Conservation (phyloP, 2,888 invertebrate species). For the Amphipoea oculea region DNA sequence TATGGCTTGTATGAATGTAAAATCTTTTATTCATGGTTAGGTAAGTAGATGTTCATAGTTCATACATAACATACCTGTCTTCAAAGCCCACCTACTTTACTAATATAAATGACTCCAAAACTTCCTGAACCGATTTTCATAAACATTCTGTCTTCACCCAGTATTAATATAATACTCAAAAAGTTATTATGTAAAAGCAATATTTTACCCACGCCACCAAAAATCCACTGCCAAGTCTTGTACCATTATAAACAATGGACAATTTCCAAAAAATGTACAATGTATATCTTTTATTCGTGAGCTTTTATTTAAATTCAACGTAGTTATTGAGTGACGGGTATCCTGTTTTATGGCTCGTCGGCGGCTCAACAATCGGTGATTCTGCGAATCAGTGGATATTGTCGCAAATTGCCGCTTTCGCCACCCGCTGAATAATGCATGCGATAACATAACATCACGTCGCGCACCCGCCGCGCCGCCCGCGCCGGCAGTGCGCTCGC, state of each 20-base stretch:
- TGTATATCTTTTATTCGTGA: slow-evolving; percentile 64
- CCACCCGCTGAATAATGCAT: slow-evolving; percentile 90
- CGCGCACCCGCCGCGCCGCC: slow-evolving; percentile 74
- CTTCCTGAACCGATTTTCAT: slow-evolving; percentile 34
- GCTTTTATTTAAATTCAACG: slow-evolving; percentile 86
- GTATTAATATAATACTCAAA: slow-evolving; percentile 36
- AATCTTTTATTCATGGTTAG: slow-evolving; percentile 26
- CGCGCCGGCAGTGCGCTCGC: slow-evolving; percentile 63
- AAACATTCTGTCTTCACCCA: slow-evolving; percentile 47
- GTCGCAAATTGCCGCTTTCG: slow-evolving; percentile 91
- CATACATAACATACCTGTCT: slow-evolving; percentile 34
- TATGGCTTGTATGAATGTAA: slow-evolving; percentile 17
- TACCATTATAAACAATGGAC: slow-evolving; percentile 59
- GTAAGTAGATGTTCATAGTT: slow-evolving; percentile 15
- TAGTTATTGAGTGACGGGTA: slow-evolving; percentile 87
- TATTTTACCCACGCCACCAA: slow-evolving; percentile 37
- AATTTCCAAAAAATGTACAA: slow-evolving; percentile 61
- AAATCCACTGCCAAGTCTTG: slow-evolving; percentile 42
- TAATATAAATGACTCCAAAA: slow-evolving; percentile 28
- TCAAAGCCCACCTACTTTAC: slow-evolving; percentile 36
- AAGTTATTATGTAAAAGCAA: slow-evolving; percentile 47
- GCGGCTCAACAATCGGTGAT: slow-evolving; percentile 85
- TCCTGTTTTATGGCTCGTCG: slow-evolving; percentile 88
- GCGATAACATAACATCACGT: slow-evolving; percentile 89
- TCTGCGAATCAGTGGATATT: slow-evolving; percentile 90